Percentiles rank a stretch among this genome's conserved stretches.
phyloP scores from a whole-genome alignment of 2,888 invertebrate genomes.

The Drosophila melanocephala region DNA sequence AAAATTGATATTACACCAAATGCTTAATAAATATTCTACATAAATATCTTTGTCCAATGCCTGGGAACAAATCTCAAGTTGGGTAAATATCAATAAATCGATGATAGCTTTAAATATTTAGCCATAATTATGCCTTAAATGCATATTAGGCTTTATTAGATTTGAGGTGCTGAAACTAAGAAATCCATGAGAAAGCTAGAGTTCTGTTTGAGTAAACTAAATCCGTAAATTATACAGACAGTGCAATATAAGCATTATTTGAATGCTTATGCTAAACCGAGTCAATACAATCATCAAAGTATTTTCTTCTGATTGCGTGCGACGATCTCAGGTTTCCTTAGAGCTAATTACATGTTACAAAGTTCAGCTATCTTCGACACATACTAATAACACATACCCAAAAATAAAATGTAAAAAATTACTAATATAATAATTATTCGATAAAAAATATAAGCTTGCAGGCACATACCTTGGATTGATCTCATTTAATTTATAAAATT shows the following conservation, averaged over 20 bases:
- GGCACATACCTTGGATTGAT: too few species aligned
- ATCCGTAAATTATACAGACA: too few species aligned
- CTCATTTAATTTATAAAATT: too few species aligned
- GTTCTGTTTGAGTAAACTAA: background rate
- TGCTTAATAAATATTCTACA: conserved; percentile 49
- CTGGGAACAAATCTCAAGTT: conserved; percentile 50
- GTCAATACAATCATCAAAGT: background rate
- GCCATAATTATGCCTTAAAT: conserved; percentile 4
- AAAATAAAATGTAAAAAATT: background rate
- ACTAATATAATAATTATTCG: background rate
- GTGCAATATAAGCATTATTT: background rate
- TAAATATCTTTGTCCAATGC: conserved; percentile 32
- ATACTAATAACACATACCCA: background rate
- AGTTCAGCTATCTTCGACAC: background rate
- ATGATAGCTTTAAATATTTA: conserved; percentile 10
- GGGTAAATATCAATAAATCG: conserved; percentile 33
- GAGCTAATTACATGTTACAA: background rate
- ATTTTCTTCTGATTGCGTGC: background rate
- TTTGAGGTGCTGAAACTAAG: background rate
- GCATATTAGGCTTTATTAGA: conserved; percentile 24
- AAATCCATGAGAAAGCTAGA: conserved; percentile 1
- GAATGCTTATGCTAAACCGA: background rate
- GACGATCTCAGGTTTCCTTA: background rate
- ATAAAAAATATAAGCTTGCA: background rate
- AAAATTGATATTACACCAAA: conserved; percentile 61